Evolutionary conservation across 2,888 invertebrate genomes (phyloP).

Genomic region (Ecdyonurus torrentis): DNA sequence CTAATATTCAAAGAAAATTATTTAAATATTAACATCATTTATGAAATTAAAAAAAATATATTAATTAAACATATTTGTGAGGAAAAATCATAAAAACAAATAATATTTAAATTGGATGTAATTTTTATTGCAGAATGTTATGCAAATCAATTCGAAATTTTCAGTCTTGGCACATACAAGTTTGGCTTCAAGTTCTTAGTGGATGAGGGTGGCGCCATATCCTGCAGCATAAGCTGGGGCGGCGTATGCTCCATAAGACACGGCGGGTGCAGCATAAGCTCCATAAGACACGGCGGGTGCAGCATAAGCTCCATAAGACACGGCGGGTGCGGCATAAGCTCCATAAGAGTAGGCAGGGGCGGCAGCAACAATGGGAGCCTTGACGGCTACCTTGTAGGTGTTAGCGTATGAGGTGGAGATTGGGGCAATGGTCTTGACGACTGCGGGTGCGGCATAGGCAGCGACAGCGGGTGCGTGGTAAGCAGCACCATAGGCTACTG

Average conservation of each 20-base stretch:
- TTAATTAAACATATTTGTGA: too few relatives aligned
- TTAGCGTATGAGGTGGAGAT: constrained; percentile 47
- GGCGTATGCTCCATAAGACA: constrained; percentile 20
- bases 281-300: neutral
- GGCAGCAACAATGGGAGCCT: constrained; percentile 17
- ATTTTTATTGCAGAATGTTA: too few relatives aligned
- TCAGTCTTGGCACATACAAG: too few relatives aligned
- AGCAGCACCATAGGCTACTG: constrained; percentile 6
- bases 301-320: neutral
- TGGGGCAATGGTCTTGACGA: constrained; percentile 29
- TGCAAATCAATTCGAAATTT: too few relatives aligned
- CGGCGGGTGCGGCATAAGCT: neutral
- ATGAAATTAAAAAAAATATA: too few relatives aligned
- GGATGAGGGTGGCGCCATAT: constrained; percentile 2
- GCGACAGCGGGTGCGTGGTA: constrained; percentile 23
- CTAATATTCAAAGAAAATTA: too few relatives aligned
- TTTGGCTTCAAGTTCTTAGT: neutral
- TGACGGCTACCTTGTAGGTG: constrained; percentile 36
- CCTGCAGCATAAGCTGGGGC: constrained; percentile 14
- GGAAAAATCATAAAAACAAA: too few relatives aligned
- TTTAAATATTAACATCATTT: too few relatives aligned
- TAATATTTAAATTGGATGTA: too few relatives aligned
- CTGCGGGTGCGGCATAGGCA: constrained; percentile 20
- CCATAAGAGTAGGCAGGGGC: constrained; percentile 18
- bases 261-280: neutral